These are phyloP conservation scores for Ctena decussata DNA, from an alignment of 2,888 invertebrate species.

Conservation along the genomic window DNA sequence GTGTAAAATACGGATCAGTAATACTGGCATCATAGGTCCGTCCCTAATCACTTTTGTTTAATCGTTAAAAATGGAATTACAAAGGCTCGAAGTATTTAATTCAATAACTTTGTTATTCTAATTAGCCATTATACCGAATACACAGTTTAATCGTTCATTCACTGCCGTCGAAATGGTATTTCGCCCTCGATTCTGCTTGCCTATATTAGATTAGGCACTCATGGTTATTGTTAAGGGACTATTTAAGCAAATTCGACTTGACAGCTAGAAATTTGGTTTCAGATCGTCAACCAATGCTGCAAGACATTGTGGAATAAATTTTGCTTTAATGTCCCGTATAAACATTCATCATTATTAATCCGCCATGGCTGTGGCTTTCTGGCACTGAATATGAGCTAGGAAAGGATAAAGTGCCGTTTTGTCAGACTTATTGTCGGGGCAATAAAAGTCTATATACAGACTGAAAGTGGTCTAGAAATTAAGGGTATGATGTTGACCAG, in stretches of 20 bases:
- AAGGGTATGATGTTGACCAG: too few relatives aligned
- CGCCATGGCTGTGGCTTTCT: background rate
- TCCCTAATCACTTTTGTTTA: constrained; percentile 49
- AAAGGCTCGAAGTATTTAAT: constrained; percentile 61
- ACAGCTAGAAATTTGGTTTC: constrained; percentile 61
- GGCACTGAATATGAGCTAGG: too few relatives aligned
- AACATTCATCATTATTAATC: constrained; percentile 64
- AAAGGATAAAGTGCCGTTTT: too few relatives aligned
- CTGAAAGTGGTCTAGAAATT: too few relatives aligned
- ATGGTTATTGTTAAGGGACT: constrained; percentile 73
- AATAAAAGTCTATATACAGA: too few relatives aligned
- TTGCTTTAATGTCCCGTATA: constrained; percentile 64
- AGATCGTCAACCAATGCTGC: constrained; percentile 50
- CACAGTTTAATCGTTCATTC: constrained; percentile 65
- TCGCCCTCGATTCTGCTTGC: constrained; percentile 57
- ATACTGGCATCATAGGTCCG: constrained; percentile 9
- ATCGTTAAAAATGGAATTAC: constrained; percentile 59
- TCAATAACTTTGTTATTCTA: constrained; percentile 67
- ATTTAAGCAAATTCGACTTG: constrained; percentile 68
- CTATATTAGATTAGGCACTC: constrained; percentile 75
- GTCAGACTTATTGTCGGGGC: too few relatives aligned
- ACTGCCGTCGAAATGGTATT: constrained; percentile 63
- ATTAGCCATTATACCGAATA: constrained; percentile 66
- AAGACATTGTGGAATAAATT: constrained; percentile 60
- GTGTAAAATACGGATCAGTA: constrained; percentile 9